Evolutionary conservation across 2,888 invertebrate genomes (phyloP).

Genomic region (Lypha dubia): DNA sequence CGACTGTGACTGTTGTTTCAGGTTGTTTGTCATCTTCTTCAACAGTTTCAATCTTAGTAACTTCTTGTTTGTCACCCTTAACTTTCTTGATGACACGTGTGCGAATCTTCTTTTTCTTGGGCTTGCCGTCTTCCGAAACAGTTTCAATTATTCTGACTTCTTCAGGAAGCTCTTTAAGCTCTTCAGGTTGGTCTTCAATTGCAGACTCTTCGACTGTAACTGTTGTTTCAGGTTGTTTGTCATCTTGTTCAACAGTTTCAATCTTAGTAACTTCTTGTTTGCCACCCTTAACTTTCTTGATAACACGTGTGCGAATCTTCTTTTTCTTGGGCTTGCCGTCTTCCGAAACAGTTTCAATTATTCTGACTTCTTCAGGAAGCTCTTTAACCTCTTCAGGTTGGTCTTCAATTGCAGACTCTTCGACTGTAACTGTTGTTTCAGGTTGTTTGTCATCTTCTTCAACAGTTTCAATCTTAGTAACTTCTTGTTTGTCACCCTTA

Average conservation of each 20-base stretch:
- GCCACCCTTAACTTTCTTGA: slow-evolving; percentile 29
- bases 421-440: slow-evolving; percentile 22
- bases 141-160: slow-evolving; percentile 9
- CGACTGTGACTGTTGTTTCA: slow-evolving; percentile 14
- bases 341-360: slow-evolving; percentile 7
- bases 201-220: slow-evolving; percentile 9
- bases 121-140: slow-evolving; percentile 8
- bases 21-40: slow-evolving; percentile 27
- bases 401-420: slow-evolving; percentile 1
- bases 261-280: slow-evolving; percentile 32
- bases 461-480: slow-evolving; percentile 36
- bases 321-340: slow-evolving; percentile 18
- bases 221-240: slow-evolving; percentile 29
- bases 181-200: slow-evolving; percentile 4
- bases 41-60: slow-evolving; percentile 30
- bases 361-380: slow-evolving; percentile 22
- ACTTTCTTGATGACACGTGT: slow-evolving; percentile 35
- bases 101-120: slow-evolving; percentile 13
- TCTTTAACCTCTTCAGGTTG: not conserved
- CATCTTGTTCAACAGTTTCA: slow-evolving; percentile 31
- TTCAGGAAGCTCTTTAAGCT: slow-evolving; percentile 11
- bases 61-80: slow-evolving; percentile 27
- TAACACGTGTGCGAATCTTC: slow-evolving; percentile 23
- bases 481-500: slow-evolving; percentile 22
- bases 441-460: slow-evolving; percentile 39